phyloP scores from a whole-genome alignment of 2,113 vertebrate species.

The Gnathonemus longibarbis region DNA sequence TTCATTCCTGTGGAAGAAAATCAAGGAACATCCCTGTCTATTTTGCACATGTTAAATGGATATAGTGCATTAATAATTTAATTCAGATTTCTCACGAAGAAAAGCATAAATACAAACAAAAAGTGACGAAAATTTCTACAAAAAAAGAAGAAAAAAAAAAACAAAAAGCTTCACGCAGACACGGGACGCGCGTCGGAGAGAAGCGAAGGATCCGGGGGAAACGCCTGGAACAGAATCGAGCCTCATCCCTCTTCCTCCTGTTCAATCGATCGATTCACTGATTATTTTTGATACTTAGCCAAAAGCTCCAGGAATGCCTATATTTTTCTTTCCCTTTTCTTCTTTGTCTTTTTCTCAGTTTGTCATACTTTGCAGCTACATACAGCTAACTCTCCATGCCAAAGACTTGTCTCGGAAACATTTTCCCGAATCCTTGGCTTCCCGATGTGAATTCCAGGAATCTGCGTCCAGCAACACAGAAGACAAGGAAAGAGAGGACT shows the following conservation, averaged over 20 bases:
- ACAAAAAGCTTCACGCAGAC: constrained; percentile 30
- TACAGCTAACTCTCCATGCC: constrained; percentile 72
- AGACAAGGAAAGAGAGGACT: constrained; percentile 34
- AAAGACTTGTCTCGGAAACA: constrained; percentile 58
- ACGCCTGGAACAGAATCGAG: constrained; percentile 27
- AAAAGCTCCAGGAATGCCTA: constrained; percentile 35
- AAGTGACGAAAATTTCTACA: constrained; percentile 38
- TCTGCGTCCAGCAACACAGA: constrained; percentile 23
- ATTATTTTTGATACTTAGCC: constrained; percentile 27
- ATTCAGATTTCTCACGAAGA: constrained; percentile 54
- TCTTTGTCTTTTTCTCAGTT: constrained; percentile 35
- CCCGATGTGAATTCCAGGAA: constrained; percentile 35
- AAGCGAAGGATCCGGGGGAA: constrained; percentile 38
- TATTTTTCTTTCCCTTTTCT: not conserved
- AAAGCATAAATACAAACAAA: constrained; percentile 49
- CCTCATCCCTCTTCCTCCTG: constrained; percentile 12
- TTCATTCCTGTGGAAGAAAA: constrained; percentile 48
- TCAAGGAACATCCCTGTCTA: constrained; percentile 56
- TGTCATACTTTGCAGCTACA: constrained; percentile 45
- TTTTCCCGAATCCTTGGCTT: constrained; percentile 46
- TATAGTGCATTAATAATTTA: constrained; percentile 67
- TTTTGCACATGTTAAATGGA: constrained; percentile 68
- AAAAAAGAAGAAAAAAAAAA: constrained; percentile 35
- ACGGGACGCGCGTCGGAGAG: constrained; percentile 39
- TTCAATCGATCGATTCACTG: constrained; percentile 25